phyloP scores from a whole-genome alignment of 2,888 invertebrate species.

The Acanthosepion esculentum region DNA sequence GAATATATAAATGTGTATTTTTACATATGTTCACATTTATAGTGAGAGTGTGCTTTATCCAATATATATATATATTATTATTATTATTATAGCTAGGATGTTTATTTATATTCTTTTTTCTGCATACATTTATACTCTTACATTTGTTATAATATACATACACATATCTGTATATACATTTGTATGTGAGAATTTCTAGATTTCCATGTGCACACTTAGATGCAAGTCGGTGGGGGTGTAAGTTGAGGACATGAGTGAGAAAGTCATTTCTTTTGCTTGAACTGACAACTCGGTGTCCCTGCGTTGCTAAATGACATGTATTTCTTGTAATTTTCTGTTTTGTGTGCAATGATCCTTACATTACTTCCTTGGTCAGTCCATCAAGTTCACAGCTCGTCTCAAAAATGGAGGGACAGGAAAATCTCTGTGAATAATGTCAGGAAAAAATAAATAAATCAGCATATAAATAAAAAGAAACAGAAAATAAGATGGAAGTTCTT shows the following conservation, averaged over 20 bases:
- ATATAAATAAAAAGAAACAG: neutral
- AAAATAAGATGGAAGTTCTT: neutral
- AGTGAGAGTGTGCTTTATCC: no score
- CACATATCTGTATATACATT: neutral
- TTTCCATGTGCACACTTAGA: neutral
- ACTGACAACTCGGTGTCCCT: neutral
- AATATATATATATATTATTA: no score
- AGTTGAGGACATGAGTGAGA: neutral
- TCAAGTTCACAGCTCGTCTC: neutral
- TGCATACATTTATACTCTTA: neutral
- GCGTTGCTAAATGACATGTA: neutral
- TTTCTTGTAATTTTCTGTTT: conserved; percentile 8
- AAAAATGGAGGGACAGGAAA: neutral
- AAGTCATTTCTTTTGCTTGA: conserved; percentile 22
- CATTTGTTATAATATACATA: neutral
- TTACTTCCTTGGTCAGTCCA: conserved; percentile 6
- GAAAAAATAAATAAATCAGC: neutral
- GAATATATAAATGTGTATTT: no score
- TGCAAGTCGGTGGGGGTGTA: neutral
- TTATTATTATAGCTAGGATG: no score
- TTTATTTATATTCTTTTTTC: no score
- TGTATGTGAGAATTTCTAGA: neutral
- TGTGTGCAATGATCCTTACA: neutral
- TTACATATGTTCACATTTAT: no score
- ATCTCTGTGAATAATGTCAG: neutral